Base-by-base conservation (phyloP, 2,888 invertebrate species). In the Bombylius major region DNA sequence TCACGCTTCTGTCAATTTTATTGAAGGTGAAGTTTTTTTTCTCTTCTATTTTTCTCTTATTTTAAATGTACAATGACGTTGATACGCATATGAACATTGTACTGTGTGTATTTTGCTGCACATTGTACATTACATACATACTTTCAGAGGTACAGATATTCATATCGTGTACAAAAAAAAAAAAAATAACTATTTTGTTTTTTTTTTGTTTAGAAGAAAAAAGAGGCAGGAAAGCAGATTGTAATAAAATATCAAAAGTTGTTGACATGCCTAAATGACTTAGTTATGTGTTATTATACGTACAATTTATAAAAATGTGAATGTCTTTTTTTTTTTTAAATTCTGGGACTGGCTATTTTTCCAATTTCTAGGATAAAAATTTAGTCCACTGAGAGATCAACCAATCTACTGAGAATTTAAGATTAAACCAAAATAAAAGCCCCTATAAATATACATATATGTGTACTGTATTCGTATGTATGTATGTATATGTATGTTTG, bases 1-100 rank as follows among this genome's bases (percentile, higher is more conserved):
- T 73, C 71, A 70, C 72, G 70, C 69, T 69, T 66, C 68, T 72
- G 71, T 72, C 72, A 71, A 68, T 68, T 54, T 60, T 60, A 63
- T 59, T 60, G 59, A 60, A 62, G 59, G 59, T 62, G 58, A 58
- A 57, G 60, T 56, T 54, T 45, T 54, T 54, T 23, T 23, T 23
- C 3, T 23, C 23, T 42, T 3, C 5, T 11, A 11, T 42, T 11
- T 23, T 23, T 23, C 23, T 42, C 12, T 42, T 11, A 11, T 42
- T 11, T 42, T 42, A 11, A 42, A 42, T 42, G 11, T 36, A 36
- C 34, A 8, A 5, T 36, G 4, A 42, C 39, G 39, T 42, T 42
- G 4, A 42, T 42, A 42, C 12, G 39, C 39, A 42, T 11, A 42
- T 23, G 23, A 23, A 23, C 23, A 23, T 23, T 23, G 23, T 23